These are phyloP conservation scores for Conomelus anceps DNA, from an alignment of 2,888 invertebrate species.

Conservation along the genomic window DNA sequence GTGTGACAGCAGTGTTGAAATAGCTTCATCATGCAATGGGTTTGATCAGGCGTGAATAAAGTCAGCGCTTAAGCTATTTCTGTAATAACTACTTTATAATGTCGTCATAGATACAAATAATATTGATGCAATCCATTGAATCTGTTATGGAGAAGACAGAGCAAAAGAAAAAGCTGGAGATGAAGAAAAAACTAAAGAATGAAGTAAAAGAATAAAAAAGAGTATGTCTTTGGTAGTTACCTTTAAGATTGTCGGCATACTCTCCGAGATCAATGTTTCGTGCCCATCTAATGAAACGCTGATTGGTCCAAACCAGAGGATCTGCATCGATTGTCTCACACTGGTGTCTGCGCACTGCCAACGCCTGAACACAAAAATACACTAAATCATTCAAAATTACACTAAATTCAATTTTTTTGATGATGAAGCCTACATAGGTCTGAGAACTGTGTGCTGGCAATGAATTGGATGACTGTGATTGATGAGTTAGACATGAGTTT, in stretches of 20 bases:
- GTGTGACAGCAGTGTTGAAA: too few species aligned
- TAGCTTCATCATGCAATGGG: too few species aligned
- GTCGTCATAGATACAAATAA: neutral
- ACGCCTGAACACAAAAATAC: slow-evolving; percentile 57
- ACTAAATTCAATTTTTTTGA: too few species aligned
- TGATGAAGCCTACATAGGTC: too few species aligned
- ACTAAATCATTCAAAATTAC: slow-evolving; percentile 8
- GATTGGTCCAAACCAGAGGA: slow-evolving; percentile 93
- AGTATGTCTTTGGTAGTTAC: slow-evolving; percentile 46
- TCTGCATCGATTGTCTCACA: slow-evolving; percentile 84
- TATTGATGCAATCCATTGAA: neutral
- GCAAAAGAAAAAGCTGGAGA: too few species aligned
- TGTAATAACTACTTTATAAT: too few species aligned
- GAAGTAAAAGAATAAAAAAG: neutral
- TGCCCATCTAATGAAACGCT: slow-evolving; percentile 89
- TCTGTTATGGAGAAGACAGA: too few species aligned
- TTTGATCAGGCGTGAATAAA: too few species aligned
- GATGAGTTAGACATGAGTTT: too few species aligned
- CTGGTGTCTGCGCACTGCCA: slow-evolving; percentile 79
- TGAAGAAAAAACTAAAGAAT: neutral
- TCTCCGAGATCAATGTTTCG: slow-evolving; percentile 88
- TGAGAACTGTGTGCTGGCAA: too few species aligned
- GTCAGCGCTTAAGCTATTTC: too few species aligned
- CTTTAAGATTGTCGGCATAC: slow-evolving; percentile 88
- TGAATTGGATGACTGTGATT: too few species aligned